A percentile compares a stretch with the other conserved stretches of the same genome.
Evolutionary conservation across 1,140 invertebrate species (phyloP).

Genomic region (Apis florea): DNA sequence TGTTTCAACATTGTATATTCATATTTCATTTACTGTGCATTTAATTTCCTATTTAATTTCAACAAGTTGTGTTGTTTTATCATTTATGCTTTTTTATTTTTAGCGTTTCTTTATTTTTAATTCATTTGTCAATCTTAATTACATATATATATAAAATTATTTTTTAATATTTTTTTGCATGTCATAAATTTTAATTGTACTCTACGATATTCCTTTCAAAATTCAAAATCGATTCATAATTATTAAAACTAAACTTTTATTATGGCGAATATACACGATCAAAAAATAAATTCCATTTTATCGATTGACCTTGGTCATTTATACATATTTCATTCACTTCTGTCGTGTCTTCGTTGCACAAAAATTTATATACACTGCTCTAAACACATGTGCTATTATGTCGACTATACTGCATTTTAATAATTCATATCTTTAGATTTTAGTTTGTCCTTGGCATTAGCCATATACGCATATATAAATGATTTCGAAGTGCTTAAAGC

Average conservation of each 20-base stretch:
- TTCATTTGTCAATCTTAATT: not conserved
- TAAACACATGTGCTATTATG: not conserved
- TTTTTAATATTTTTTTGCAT: not conserved
- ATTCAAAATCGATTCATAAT: not conserved
- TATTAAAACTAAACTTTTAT: not conserved
- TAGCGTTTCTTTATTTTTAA: too few relatives aligned
- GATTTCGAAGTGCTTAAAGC: not conserved
- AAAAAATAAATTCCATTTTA: not conserved
- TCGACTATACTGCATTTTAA: slow-evolving; percentile 15
- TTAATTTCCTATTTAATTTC: not conserved
- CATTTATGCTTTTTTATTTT: not conserved
- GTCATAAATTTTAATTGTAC: not conserved
- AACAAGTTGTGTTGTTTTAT: not conserved
- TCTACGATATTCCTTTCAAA: not conserved
- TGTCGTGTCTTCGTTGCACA: not conserved
- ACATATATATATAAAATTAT: too few relatives aligned
- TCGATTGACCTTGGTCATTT: slow-evolving; percentile 3
- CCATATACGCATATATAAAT: not conserved
- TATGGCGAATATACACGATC: too few relatives aligned
- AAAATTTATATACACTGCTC: not conserved
- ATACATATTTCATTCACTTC: slow-evolving; percentile 8
- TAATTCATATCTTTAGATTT: slow-evolving; percentile 25
- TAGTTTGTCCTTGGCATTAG: slow-evolving; percentile 28
- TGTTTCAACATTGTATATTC: not conserved
- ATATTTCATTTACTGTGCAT: not conserved